A percentile compares a stretch with the other conserved stretches of the same genome.
Conservation (phyloP, 2,888 invertebrate genomes). For the Melitaea athalia region DNA sequence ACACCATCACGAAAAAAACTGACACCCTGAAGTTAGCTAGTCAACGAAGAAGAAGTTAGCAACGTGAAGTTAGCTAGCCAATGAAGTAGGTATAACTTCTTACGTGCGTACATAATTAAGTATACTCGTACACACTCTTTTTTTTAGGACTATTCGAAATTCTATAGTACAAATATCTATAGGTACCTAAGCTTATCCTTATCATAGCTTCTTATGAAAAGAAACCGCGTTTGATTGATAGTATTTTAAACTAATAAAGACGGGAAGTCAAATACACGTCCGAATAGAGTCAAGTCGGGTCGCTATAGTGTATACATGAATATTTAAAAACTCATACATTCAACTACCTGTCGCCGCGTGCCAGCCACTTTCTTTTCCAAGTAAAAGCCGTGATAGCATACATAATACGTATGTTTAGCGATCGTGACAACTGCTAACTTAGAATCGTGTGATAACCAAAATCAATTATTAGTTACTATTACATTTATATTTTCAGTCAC, state of each 20-base stretch:
- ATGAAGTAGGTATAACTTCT: too few species aligned
- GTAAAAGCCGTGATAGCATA: conserved; percentile 38
- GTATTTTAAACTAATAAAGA: background rate
- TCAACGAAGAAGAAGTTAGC: too few species aligned
- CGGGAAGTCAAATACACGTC: background rate
- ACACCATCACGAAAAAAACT: too few species aligned
- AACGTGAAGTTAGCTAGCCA: too few species aligned
- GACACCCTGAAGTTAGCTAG: too few species aligned
- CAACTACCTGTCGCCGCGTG: conserved; percentile 20
- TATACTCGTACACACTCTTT: too few species aligned
- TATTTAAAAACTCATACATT: conserved; percentile 32
- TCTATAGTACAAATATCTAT: too few species aligned
- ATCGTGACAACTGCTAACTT: conserved; percentile 39
- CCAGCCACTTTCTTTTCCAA: conserved; percentile 45
- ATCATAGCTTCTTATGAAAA: too few species aligned
- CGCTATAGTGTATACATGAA: conserved; percentile 17
- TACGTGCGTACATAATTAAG: too few species aligned
- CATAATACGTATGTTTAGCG: conserved; percentile 41
- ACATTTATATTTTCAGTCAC: conserved; percentile 23
- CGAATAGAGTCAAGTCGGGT: background rate
- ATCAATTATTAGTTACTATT: conserved; percentile 32
- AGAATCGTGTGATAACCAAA: conserved; percentile 36
- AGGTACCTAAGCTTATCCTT: too few species aligned
- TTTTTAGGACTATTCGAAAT: too few species aligned
- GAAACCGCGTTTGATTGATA: background rate